Evolutionary conservation across 2,113 vertebrate species (phyloP).

Genomic region (Mesitornis unicolor): DNA sequence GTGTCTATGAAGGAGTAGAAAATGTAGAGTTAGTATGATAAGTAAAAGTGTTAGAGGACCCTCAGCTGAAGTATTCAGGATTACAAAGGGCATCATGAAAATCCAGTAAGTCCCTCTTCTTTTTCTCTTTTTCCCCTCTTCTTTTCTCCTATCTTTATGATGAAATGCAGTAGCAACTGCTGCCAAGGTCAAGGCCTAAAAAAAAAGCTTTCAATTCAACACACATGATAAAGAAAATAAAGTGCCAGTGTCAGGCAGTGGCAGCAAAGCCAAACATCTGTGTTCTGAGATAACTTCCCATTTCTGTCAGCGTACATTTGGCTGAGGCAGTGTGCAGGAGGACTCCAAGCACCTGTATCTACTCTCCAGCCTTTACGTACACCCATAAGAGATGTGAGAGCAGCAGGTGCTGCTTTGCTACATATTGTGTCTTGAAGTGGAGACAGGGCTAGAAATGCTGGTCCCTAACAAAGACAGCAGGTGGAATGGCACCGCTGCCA

Average conservation of each 20-base stretch:
- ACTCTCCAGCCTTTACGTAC: background rate
- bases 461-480: conserved; percentile 2
- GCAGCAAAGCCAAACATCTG: conserved; percentile 22
- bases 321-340: background rate
- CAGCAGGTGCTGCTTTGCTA: conserved; percentile 20
- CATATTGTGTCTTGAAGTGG: background rate
- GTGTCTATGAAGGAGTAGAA: background rate
- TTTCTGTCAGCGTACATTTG: conserved; percentile 1
- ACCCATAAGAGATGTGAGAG: background rate
- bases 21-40: background rate
- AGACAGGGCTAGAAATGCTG: background rate
- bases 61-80: background rate
- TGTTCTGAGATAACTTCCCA: conserved; percentile 29
- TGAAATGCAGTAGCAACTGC: conserved; percentile 17
- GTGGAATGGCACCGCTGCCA: background rate
- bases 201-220: conserved; percentile 26
- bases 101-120: background rate
- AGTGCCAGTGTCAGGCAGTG: background rate
- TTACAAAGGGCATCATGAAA: conserved; percentile 21
- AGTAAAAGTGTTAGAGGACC: background rate
- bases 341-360: conserved; percentile 34
- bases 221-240: conserved; percentile 30
- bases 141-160: background rate
- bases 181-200: conserved; percentile 51
- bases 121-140: background rate